phyloP scores from a whole-genome alignment of 2,113 vertebrate genomes.

The Dolichotis patagonum region DNA sequence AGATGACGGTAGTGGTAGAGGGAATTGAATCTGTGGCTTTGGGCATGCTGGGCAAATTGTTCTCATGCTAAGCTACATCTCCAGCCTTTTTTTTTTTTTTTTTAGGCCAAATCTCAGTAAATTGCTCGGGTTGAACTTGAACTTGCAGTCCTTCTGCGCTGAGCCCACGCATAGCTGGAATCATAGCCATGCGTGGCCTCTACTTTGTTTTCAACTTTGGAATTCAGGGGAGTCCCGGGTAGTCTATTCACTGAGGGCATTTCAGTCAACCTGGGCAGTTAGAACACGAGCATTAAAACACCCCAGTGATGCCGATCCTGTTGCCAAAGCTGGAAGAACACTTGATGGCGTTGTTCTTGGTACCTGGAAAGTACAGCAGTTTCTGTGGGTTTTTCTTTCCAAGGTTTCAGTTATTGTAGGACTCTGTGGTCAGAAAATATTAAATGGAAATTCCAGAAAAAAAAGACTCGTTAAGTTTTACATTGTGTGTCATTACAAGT shows the following conservation, averaged over 20 bases:
- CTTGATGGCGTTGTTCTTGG: background rate
- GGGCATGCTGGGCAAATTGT: background rate
- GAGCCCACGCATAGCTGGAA: background rate
- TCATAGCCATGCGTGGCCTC: background rate
- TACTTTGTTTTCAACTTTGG: conserved; percentile 27
- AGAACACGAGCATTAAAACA: background rate
- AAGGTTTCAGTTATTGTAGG: background rate
- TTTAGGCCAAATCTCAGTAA: background rate
- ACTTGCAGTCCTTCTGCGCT: background rate
- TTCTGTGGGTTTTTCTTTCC: background rate
- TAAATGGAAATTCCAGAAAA: background rate
- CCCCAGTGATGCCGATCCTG: background rate
- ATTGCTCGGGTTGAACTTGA: background rate
- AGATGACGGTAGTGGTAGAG: background rate
- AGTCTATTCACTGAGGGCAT: background rate
- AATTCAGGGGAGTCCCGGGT: background rate
- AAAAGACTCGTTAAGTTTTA: background rate
- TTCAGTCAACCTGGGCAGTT: background rate
- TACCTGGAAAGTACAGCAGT: background rate
- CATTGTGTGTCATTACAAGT: background rate
- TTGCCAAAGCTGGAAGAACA: background rate
- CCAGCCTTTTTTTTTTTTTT: background rate
- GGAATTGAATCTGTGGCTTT: background rate
- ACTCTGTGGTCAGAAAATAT: background rate
- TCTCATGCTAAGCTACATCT: background rate